Evolutionary conservation across 2,113 vertebrate genomes (phyloP), one percentile per base, ranked within the genome.

Genomic region (Hydrochoerus hydrochaeris): DNA sequence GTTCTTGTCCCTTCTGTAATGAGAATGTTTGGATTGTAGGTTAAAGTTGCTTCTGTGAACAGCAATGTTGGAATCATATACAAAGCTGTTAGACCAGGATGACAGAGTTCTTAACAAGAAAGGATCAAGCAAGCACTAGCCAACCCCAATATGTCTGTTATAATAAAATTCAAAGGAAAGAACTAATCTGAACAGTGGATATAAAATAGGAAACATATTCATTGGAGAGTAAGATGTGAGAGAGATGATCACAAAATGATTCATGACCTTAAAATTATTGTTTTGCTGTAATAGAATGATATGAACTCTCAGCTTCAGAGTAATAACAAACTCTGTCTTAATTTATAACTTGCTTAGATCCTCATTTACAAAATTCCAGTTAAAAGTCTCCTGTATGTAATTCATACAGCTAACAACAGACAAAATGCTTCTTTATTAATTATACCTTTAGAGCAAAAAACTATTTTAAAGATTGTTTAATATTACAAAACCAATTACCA

Each of bases 71-170:
- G 54, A 96, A 95, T 95, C 84, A 88, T 38, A 75, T 7, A 92
- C 67, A 96, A 95, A 96, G 95, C 97, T 44, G 1, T 63, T 90
- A 86, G 94, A n/a, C 67, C 57, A 94, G 91, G 67, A 91, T 90
- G 96, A 88, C 95, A 97, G 95, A 65, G 91, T 91, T 97, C 92
- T 95, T 98, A 98, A 98, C 94, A 93, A 91, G 95, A 97, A 97
- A 87, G 81, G 97, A 97, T 96, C 71, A 90, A 94, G 65, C 54
- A 54, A 96, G 97, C 78, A 94, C 86, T 85, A 78, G 0, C 0
- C 95, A 98, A 93, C 91, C 85, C 82, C 67, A 58, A 97, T 92
- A 77, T 98, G 98, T 97, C 98, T 96, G 85, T 98, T 98, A 90
- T n/a, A 96, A 97, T 98, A 96, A 98, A 81, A 96, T 85, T 90